Percentiles rank a stretch among this genome's conserved stretches.
Evolutionary conservation across 2,113 vertebrate genomes (phyloP).

Genomic region (Carassius gibelio): DNA sequence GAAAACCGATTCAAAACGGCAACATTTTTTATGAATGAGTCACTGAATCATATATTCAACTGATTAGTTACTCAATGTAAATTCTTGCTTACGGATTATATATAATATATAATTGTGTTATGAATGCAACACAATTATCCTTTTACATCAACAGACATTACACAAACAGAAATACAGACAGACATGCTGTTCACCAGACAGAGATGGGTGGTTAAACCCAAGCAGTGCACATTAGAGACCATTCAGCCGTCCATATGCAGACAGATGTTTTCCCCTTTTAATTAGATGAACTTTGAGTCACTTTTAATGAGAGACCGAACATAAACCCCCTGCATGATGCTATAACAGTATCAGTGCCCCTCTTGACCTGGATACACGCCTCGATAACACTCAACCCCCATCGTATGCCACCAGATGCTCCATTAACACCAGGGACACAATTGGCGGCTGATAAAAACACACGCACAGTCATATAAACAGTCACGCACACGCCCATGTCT

Average conservation of each 20-base stretch:
- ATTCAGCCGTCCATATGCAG: neutral
- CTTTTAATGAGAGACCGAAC: neutral
- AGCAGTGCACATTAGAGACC: constrained; percentile 24
- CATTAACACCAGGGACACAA: constrained; percentile 23
- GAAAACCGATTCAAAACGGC: too few relatives aligned
- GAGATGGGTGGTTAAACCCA: neutral
- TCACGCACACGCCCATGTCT: constrained; percentile 20
- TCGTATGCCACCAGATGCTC: constrained; percentile 11
- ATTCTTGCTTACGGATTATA: too few relatives aligned
- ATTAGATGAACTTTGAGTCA: constrained; percentile 27
- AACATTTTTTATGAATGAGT: neutral
- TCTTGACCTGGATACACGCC: neutral
- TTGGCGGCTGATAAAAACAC: constrained; percentile 24
- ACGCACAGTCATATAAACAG: constrained; percentile 40
- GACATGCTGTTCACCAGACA: constrained; percentile 14
- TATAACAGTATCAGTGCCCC: neutral
- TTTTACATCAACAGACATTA: neutral
- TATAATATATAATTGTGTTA: neutral
- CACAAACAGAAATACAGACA: neutral
- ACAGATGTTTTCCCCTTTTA: constrained; percentile 17
- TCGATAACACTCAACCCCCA: neutral
- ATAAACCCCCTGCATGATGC: neutral
- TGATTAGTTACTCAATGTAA: neutral
- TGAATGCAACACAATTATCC: neutral
- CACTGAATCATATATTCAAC: neutral